Percentiles rank a stretch among this genome's conserved stretches.
Evolutionary conservation across 2,888 invertebrate species (phyloP).

Genomic region (Xanthorhoe designata): DNA sequence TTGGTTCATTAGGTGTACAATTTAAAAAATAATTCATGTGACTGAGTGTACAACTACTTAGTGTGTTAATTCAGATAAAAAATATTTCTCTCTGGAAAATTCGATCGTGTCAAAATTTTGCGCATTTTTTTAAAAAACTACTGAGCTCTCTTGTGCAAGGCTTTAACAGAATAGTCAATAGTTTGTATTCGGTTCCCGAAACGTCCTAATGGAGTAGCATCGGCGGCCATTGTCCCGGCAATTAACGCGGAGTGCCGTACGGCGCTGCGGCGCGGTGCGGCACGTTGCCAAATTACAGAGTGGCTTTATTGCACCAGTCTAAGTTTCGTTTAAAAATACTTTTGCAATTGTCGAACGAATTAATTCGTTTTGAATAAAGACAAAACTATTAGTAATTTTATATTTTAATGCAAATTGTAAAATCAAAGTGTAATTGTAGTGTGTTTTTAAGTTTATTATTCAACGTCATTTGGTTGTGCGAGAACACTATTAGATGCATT

Average conservation of each 20-base stretch:
- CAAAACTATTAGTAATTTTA: no score
- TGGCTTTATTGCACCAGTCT: not conserved
- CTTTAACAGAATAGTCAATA: not conserved
- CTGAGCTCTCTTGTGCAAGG: not conserved
- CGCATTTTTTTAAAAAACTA: no score
- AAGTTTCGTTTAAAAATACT: not conserved
- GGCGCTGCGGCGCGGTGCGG: not conserved
- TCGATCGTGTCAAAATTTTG: no score
- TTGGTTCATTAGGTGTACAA: not conserved
- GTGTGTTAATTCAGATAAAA: no score
- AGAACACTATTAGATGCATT: no score
- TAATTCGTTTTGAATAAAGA: no score
- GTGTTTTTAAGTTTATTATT: not conserved
- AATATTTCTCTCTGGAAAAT: not conserved
- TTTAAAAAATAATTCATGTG: not conserved
- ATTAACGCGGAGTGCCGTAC: slow-evolving; percentile 7
- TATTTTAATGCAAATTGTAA: no score
- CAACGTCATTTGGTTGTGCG: not conserved
- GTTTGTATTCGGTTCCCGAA: no score
- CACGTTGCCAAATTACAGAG: not conserved
- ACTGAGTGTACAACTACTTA: not conserved
- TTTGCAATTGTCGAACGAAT: not conserved
- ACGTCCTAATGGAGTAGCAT: slow-evolving; percentile 5
- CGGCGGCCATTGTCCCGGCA: slow-evolving; percentile 11
- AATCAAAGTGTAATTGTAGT: no score